phyloP scores from a whole-genome alignment of 2,888 invertebrate species.

The Agriopis marginaria region DNA sequence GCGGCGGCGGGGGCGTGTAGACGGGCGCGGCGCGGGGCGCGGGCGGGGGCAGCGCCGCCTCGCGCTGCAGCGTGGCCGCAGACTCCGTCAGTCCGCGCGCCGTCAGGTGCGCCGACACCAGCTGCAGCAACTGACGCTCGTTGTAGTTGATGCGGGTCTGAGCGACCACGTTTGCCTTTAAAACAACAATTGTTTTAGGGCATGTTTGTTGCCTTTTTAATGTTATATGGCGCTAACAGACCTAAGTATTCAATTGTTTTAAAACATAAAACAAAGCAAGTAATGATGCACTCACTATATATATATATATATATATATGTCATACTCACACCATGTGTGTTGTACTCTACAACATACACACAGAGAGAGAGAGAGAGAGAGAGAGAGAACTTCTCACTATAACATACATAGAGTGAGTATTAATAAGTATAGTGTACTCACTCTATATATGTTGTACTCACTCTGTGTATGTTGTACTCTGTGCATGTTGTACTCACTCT shows the following conservation, averaged over 20 bases:
- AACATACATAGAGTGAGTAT: too few species aligned
- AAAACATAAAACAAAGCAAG: too few species aligned
- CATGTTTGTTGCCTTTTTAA: too few species aligned
- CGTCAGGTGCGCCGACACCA: constrained; percentile 95
- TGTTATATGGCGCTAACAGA: too few species aligned
- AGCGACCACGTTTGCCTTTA: constrained; percentile 96
- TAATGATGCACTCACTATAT: not conserved
- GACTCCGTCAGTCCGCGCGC: constrained; percentile 91
- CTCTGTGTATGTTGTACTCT: not conserved
- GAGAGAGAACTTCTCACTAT: too few species aligned
- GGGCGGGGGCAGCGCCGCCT: constrained; percentile 89
- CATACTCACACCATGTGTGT: not conserved
- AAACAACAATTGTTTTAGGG: not conserved
- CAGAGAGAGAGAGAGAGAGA: too few species aligned
- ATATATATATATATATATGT: not conserved
- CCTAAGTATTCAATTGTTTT: too few species aligned
- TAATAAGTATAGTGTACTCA: not conserved
- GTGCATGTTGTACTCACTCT: not conserved
- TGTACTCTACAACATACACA: not conserved
- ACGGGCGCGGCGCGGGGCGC: constrained; percentile 79
- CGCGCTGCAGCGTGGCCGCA: constrained; percentile 91
- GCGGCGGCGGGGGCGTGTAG: constrained; percentile 82
- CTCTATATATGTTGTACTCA: not conserved
- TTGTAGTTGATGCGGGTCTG: constrained; percentile 98
- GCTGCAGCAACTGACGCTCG: constrained; percentile 95